Evolutionary conservation across 2,888 invertebrate species (phyloP).

Genomic region (Aphodius sticticus): DNA sequence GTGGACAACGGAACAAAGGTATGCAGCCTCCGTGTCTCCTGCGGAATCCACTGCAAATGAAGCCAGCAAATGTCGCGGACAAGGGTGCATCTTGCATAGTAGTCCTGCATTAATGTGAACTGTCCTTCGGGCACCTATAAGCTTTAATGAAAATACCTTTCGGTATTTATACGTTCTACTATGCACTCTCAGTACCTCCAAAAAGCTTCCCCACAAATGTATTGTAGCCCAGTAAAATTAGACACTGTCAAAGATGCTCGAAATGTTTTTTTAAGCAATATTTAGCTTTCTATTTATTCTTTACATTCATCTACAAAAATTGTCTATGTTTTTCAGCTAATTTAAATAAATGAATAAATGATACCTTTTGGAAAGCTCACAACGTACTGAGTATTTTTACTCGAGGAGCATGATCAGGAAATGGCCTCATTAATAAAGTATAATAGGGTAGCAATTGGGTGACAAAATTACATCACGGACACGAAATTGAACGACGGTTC

Average conservation of each 20-base stretch:
- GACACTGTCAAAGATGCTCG: too few species aligned
- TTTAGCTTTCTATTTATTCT: too few species aligned
- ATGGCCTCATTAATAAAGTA: neutral
- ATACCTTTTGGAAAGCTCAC: too few species aligned
- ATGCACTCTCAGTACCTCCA: too few species aligned
- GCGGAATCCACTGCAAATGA: neutral
- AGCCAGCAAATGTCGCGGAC: neutral
- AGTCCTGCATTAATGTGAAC: neutral
- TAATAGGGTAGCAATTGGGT: neutral
- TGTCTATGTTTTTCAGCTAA: too few species aligned
- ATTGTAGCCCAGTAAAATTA: too few species aligned
- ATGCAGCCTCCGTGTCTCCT: neutral
- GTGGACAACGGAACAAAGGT: neutral
- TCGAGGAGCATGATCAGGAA: neutral
- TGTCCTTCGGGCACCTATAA: neutral
- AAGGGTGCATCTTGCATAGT: neutral
- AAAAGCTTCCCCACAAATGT: too few species aligned
- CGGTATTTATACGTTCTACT: neutral
- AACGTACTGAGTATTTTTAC: too few species aligned
- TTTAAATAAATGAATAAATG: too few species aligned
- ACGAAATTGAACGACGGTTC: neutral
- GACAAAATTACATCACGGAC: neutral
- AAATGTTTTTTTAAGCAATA: too few species aligned
- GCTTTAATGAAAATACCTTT: constrained; percentile 4
- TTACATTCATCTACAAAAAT: too few species aligned